Evolutionary conservation across 2,113 vertebrate genomes (phyloP).

Genomic region (Spea multiplicata): DNA sequence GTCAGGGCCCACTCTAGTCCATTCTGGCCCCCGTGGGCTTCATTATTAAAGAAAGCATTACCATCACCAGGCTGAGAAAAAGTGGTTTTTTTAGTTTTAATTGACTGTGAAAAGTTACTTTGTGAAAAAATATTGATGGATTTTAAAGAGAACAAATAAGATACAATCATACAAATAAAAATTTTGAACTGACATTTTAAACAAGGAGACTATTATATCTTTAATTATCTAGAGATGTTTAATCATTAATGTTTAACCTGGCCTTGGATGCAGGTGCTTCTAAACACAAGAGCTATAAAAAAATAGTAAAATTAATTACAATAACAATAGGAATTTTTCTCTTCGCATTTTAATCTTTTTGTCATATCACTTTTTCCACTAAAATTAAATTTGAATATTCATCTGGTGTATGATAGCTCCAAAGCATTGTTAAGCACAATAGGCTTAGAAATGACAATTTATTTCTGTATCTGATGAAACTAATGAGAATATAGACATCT

Average conservation of each 20-base stretch:
- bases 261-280: background rate
- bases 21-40: too few species aligned
- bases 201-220: too few species aligned
- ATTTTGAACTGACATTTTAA: too few species aligned
- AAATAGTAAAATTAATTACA: constrained; percentile 58
- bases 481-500: constrained; percentile 47
- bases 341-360: constrained; percentile 60
- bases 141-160: too few species aligned
- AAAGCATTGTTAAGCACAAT: constrained; percentile 61
- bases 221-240: too few species aligned
- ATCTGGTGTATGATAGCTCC: constrained; percentile 60
- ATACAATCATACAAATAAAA: too few species aligned
- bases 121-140: too few species aligned
- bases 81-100: too few species aligned
- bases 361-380: constrained; percentile 57
- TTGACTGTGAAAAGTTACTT: too few species aligned
- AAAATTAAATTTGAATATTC: constrained; percentile 65
- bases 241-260: background rate
- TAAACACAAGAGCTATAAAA: constrained; percentile 6
- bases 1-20: too few species aligned
- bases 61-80: too few species aligned
- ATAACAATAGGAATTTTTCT: constrained; percentile 53
- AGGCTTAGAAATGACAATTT: constrained; percentile 58
- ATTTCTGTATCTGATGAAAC: constrained; percentile 53
- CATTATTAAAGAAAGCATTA: too few species aligned